Evolutionary conservation across 2,113 vertebrate species (phyloP).

Genomic region (Coracopsis vasa): DNA sequence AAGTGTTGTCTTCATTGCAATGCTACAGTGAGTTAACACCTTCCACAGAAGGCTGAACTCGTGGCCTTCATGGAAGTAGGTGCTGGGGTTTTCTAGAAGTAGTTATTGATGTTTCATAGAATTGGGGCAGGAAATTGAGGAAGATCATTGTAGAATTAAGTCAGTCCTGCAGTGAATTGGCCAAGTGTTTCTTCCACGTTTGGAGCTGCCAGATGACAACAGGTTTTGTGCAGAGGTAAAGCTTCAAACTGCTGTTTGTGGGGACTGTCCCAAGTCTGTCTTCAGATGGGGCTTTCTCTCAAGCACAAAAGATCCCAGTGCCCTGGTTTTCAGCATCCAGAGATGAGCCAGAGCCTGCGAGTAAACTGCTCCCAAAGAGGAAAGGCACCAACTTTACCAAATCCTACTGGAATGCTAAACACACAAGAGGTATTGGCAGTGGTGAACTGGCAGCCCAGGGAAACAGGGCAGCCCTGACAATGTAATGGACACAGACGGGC

Average conservation of each 20-base stretch:
- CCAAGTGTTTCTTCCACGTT: neutral
- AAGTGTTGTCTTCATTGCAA: neutral
- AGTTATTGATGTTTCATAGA: neutral
- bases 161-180: neutral
- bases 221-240: neutral
- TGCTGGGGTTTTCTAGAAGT: neutral
- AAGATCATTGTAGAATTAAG: neutral
- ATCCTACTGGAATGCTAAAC: neutral
- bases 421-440: neutral
- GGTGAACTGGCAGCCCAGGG: neutral
- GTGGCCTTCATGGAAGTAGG: rapidly evolving
- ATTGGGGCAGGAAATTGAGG: neutral
- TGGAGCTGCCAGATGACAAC: neutral
- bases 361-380: neutral
- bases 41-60: neutral
- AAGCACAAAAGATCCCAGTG: no score
- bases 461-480: rapidly evolving
- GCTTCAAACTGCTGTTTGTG: neutral
- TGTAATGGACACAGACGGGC: rapidly evolving
- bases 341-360: neutral
- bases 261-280: neutral
- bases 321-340: neutral
- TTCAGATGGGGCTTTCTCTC: neutral
- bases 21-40: neutral
- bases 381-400: neutral